Evolutionary conservation across 2,888 invertebrate species (phyloP), one percentile per base, ranked within the genome.

Genomic region (Yponomeuta plumbellus): DNA sequence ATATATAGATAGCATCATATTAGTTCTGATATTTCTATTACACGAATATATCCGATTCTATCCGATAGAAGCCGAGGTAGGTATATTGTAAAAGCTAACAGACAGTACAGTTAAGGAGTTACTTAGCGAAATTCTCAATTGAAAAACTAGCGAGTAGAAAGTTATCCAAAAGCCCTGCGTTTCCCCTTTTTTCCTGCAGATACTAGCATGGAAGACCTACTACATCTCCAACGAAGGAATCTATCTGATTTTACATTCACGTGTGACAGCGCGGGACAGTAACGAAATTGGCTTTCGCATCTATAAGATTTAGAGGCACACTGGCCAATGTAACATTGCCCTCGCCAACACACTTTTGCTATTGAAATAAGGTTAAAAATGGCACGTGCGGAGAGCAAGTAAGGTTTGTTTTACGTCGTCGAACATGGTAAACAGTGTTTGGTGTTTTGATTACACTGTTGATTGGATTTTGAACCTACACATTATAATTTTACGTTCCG

Each of bases 241-340:
- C 44, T 13, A 52, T 13, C 44, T 8, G 44, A 52, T 52, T 52
- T 52, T 52, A 52, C 44, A 52, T 52, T 52, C 44, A 52, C 44
- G 44, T 17, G 44, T 17, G 44, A 52, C 17, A 13, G 44, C 44
- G 44, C 8, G 44, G 44, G 44, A 52, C 44, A 52, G 44, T 52
- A 52, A 52, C 44, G 44, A 52, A 52, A 52, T 52, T 52, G 44
- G 44, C 44, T 52, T 13, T 52, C 44, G 44, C 44, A 52, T 52
- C 44, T 17, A 52, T 52, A 52, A 52, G 44, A 52, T 52, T 52
- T 52, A 52, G 17, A 13, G 44, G 44, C 44, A 52, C 13, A 1
- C 17, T 13, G 44, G 17, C 44, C 44, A 52, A 3, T 13, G 3
- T 52, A 52, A 17, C 4, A 0, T 52, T 52, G 44, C 13, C 13